Evolutionary conservation across 2,888 invertebrate species (phyloP), one percentile per base, ranked within the genome.

Genomic region (Hyalella azteca): DNA sequence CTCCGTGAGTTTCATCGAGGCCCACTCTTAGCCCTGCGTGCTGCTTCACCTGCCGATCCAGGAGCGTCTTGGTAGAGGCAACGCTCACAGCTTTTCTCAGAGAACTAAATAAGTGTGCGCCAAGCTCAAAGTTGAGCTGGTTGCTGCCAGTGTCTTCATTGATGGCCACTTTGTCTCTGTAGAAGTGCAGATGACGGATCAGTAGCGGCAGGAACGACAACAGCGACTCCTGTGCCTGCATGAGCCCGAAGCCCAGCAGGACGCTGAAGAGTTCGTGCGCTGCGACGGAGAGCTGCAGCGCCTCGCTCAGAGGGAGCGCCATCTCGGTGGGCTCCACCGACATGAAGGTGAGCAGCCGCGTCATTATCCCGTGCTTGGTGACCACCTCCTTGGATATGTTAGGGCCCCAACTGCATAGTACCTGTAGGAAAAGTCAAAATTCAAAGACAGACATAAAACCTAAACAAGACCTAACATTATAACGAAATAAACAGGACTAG

Each of bases 181-280:
- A 92, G 86, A 90, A 91, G 85, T 91, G 89, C 45, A 93, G 86
- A 77, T 90, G 88, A 82, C 89, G 89, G 77, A 91, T 87, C 75
- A 93, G 87, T 49, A 91, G 87, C 15, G 92, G 91, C 84, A 89
- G 90, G n/a, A 91, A 84, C 39, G 88, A 86, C 49, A 89, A 90
- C 86, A 81, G 87, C 86, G 80, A 79, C 29, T 83, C 76, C 84
- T 89, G 87, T 60, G 91, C 89, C 50, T 88, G 85, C 0, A 89
- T 89, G 50, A 91, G 86, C 40, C 89, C 89, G 86, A 91, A 91
- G 85, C 89, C 88, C 7, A 92, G 84, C 36, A 92, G 87, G 81
- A 91, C 89, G 41, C 90, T 89, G 87, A 91, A 90, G 49, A 91
- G 88, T 86, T 91, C 90, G 82, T 91, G 90, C 86, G 89, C 88